Evolutionary conservation across 1,140 invertebrate species (phyloP), one percentile per base, ranked within the genome.

Genomic region (Lerema accius): DNA sequence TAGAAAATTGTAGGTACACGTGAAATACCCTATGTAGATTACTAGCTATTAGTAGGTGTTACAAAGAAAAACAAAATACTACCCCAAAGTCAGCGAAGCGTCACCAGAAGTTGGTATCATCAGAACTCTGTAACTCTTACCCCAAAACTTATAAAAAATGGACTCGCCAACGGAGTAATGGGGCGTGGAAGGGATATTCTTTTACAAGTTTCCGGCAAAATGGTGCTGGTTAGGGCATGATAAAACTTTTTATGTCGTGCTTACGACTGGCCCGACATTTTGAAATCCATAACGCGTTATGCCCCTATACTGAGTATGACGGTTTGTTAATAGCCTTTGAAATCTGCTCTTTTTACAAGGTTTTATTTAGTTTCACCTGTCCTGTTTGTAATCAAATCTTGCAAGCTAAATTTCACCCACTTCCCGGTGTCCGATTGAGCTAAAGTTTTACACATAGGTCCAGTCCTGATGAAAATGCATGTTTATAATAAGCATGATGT

Each of bases 211-310:
- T 73, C 58, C 50, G 62, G 55, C 69, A 60, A 67, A n/a, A 63
- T 65, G 63, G 70, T 59, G 71, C 76, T 86, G 76, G 71, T 76
- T 62, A 67, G 75, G 69, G 67, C 68, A 75, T 80, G 78, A 86
- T 83, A 82, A 86, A 86, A 86, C 72, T 89, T 86, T 87, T 89
- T 89, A 89, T 84, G 73, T 79, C 78, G 74, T 84, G 73, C 74
- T 84, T 89, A 86, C 78, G 79, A 76, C 69, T 67, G 69, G 73
- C 71, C 72, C 67, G 35, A 76, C 78, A 80, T 82, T 82, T 76
- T 70, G 68, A 71, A 76, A 78, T 77, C 77, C 71, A 74, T 81
- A 78, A 80, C 71, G 73, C 67, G 66, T 72, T 69, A 63, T 68
- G 66, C n/a, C 63, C 67, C 63, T 50, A 67, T 65, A 71, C 42